Evolutionary conservation across 2,113 vertebrate genomes (phyloP).

Genomic region (Pseudolaguvia tuberculata): DNA sequence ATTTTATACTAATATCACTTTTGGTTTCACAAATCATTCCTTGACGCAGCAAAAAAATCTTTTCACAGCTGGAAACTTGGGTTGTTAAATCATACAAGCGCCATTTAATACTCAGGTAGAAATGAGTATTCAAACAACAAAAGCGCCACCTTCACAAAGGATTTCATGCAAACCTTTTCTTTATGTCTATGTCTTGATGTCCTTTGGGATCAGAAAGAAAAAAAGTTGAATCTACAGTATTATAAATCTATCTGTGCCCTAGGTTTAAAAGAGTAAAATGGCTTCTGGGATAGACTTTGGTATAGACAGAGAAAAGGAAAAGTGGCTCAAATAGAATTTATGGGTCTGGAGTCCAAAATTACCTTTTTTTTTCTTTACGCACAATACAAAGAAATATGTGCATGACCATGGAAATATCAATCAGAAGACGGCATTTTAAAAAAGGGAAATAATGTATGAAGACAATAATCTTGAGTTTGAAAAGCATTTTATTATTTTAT

Average conservation of each 20-base stretch:
- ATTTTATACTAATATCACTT: too few species aligned
- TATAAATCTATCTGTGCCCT: background rate
- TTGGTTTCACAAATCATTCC: too few species aligned
- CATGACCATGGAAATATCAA: background rate
- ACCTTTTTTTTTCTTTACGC: too few species aligned
- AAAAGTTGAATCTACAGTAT: background rate
- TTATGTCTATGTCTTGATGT: background rate
- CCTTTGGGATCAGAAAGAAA: background rate
- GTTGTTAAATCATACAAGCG: slow-evolving; percentile 24
- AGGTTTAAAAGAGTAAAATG: slow-evolving; percentile 10
- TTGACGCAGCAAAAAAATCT: background rate
- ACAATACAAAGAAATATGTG: too few species aligned
- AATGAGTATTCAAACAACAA: background rate
- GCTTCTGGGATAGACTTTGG: slow-evolving; percentile 23
- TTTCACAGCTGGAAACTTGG: slow-evolving; percentile 29
- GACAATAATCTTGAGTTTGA: background rate
- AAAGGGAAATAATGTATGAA: background rate
- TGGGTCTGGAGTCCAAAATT: slow-evolving; percentile 27
- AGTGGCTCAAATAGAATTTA: slow-evolving; percentile 45
- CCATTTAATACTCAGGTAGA: slow-evolving; percentile 9
- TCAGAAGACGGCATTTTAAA: slow-evolving; percentile 33
- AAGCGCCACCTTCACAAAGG: background rate
- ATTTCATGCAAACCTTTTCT: slow-evolving; percentile 18
- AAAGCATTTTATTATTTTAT: background rate
- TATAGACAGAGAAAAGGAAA: slow-evolving; percentile 26